These are phyloP conservation scores for Asteroscopus sphinx DNA, from an alignment of 2,888 invertebrate species.

Conservation along the genomic window DNA sequence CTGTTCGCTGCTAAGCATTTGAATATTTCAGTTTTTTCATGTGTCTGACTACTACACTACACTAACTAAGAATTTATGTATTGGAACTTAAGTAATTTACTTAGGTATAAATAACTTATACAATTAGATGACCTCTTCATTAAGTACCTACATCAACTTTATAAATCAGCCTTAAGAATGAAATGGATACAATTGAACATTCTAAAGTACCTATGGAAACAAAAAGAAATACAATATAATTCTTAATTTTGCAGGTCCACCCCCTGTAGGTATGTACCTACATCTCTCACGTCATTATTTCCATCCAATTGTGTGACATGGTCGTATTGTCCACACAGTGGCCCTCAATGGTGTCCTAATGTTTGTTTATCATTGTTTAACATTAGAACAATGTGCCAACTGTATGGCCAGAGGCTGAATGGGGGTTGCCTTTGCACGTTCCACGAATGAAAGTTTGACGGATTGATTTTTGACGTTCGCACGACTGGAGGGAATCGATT, in stretches of 20 bases:
- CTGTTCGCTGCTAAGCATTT: no score
- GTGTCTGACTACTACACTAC: no score
- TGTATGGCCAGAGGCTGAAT: conserved; percentile 61
- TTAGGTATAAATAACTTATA: no score
- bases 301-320: conserved; percentile 54
- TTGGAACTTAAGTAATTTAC: no score
- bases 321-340: conserved; percentile 80
- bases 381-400: conserved; percentile 70
- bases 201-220: no score
- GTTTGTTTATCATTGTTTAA: conserved; percentile 78
- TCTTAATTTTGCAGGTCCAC: conserved; percentile 5
- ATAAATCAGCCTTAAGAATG: no score
- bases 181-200: no score
- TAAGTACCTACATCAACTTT: no score
- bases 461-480: conserved; percentile 52
- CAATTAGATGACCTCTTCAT: no score
- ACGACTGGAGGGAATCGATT: conserved; percentile 14
- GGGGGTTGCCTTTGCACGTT: conserved; percentile 58
- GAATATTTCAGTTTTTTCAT: no score
- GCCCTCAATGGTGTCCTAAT: conserved; percentile 75
- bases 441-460: conserved; percentile 68
- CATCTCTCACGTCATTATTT: conserved; percentile 35
- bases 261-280: no score
- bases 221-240: background rate
- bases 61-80: no score